phyloP scores from a whole-genome alignment of 1,140 invertebrate genomes.

The Solenopsis fugax region DNA sequence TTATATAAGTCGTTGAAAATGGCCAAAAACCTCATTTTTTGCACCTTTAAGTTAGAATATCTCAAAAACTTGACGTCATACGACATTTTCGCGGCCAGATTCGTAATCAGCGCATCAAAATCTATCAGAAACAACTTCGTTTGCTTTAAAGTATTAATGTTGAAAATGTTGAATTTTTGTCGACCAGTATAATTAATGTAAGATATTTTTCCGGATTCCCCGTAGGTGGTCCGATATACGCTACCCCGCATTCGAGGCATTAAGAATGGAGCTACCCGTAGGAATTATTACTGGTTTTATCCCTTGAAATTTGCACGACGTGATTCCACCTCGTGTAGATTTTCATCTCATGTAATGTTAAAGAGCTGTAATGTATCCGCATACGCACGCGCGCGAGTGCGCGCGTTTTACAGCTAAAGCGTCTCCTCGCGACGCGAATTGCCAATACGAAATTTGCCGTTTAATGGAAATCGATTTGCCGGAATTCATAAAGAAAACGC shows the following conservation, averaged over 20 bases:
- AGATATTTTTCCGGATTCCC: background rate
- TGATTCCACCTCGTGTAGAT: background rate
- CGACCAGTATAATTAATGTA: background rate
- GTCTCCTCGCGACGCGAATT: conserved; percentile 21
- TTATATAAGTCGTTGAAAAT: no score
- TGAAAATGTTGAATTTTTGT: no score
- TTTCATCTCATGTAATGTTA: conserved; percentile 36
- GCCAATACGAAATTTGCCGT: conserved; percentile 39
- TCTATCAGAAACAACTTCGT: no score
- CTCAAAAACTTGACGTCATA: no score
- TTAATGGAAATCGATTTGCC: conserved; percentile 52
- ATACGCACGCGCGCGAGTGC: background rate
- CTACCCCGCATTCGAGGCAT: background rate
- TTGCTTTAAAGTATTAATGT: no score
- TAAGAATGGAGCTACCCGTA: background rate
- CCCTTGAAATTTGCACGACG: conserved; percentile 7
- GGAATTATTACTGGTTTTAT: background rate
- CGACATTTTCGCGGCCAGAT: no score
- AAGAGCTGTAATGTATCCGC: conserved; percentile 27
- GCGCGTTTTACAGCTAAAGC: background rate
- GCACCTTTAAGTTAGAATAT: no score
- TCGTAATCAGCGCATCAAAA: no score
- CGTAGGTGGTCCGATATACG: background rate
- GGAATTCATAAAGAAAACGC: conserved; percentile 38
- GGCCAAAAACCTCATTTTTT: no score